A percentile compares a stretch with the other conserved stretches of the same genome.
Conservation (phyloP, 1,140 invertebrate genomes). For the Ganaspis sp. region DNA sequence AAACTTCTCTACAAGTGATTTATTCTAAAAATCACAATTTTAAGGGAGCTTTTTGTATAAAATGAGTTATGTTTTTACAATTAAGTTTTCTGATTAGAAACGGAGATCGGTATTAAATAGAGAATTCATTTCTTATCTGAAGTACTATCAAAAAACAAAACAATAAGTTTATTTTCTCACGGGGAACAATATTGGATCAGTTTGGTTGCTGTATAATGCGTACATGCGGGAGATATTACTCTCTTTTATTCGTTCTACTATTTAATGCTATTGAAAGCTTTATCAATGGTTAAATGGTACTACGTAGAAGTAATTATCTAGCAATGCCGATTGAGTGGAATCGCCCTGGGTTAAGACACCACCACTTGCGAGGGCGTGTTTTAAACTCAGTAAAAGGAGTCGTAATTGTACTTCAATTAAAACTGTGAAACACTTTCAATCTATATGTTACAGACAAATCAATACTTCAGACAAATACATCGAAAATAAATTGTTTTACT, state of each 20-base stretch:
- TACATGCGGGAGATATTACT: conserved; percentile 16
- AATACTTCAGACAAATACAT: not conserved
- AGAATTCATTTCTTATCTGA: not conserved
- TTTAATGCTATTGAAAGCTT: conserved; percentile 8
- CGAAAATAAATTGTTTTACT: too few relatives aligned
- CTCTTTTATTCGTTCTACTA: conserved; percentile 12
- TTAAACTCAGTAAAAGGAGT: not conserved
- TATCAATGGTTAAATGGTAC: conserved; percentile 3
- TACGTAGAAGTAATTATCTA: not conserved
- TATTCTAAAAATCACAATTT: too few relatives aligned
- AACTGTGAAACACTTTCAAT: not conserved
- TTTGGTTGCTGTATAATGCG: not conserved
- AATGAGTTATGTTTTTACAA: too few relatives aligned
- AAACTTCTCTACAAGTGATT: too few relatives aligned
- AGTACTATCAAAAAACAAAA: not conserved
- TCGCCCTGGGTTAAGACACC: conserved; percentile 21
- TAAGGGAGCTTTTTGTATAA: too few relatives aligned
- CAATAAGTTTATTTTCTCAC: conserved; percentile 15
- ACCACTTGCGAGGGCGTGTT: not conserved
- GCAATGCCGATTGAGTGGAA: conserved; percentile 22
- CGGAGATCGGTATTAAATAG: too few relatives aligned
- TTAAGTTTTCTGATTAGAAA: too few relatives aligned
- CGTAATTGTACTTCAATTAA: not conserved
- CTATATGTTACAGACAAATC: not conserved
- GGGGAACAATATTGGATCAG: not conserved